phyloP scores from a whole-genome alignment of 2,797 vertebrate species.

The Rachycentron canadum region DNA sequence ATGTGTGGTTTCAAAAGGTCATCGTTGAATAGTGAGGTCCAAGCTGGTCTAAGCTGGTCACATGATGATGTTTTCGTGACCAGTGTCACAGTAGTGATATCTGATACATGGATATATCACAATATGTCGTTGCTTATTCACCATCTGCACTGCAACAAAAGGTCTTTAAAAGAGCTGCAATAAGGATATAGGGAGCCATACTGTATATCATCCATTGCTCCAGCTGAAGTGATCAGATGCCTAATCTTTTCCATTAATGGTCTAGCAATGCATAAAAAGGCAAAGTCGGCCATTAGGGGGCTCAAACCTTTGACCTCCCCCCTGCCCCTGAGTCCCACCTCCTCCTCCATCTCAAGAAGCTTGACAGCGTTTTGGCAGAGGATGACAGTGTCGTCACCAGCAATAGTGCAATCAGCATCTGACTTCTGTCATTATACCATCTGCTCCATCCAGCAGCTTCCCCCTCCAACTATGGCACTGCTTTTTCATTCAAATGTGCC shows the following conservation, averaged over 20 bases:
- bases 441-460: constrained; percentile 52
- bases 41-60: constrained; percentile 41
- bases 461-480: constrained; percentile 42
- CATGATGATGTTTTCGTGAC: constrained; percentile 31
- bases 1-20: constrained; percentile 48
- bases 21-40: constrained; percentile 12
- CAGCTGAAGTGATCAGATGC: constrained; percentile 8
- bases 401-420: constrained; percentile 35
- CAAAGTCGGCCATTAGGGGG: constrained; percentile 32
- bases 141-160: constrained; percentile 13
- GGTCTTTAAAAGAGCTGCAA: constrained; percentile 25
- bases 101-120: constrained; percentile 8
- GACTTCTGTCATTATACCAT: constrained; percentile 65
- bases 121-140: constrained; percentile 4
- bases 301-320: constrained; percentile 32
- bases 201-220: constrained; percentile 2
- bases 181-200: neutral
- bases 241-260: constrained; percentile 48
- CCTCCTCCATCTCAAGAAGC: constrained; percentile 14
- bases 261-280: constrained; percentile 19
- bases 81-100: constrained; percentile 12
- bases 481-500: constrained; percentile 23
- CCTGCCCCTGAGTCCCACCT: neutral
- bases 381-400: constrained; percentile 58
- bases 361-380: constrained; percentile 33